These are phyloP conservation scores for Paragorgia papillata DNA, from an alignment of 92 coral and sea anemone species.

Conservation along the genomic window DNA sequence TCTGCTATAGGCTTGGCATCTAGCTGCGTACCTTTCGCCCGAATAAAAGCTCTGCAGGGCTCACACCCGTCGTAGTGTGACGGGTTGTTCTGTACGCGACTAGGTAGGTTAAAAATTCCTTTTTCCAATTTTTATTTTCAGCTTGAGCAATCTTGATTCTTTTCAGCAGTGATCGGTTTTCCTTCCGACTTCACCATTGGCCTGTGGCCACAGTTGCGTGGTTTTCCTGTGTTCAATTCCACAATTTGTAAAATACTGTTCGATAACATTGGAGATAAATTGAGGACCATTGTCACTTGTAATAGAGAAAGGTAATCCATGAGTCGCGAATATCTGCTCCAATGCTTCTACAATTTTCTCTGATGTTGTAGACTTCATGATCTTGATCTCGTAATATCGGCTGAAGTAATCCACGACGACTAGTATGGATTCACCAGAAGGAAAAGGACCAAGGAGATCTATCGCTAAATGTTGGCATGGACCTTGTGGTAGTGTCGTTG, in stretches of 20 bases:
- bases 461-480: conserved; percentile 47
- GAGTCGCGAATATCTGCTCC: conserved; percentile 54
- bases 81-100: no score
- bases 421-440: conserved; percentile 55
- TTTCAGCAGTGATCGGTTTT: conserved; percentile 19
- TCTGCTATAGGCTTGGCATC: conserved; percentile 17
- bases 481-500: conserved; percentile 48
- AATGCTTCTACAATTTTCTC: conserved; percentile 47
- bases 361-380: conserved; percentile 45
- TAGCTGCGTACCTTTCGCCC: conserved; percentile 7
- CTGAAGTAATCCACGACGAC: conserved; percentile 62
- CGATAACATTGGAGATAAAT: no score
- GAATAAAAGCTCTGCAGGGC: conserved; percentile 24
- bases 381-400: conserved; percentile 52
- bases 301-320: conserved; percentile 43
- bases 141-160: conserved; percentile 14
- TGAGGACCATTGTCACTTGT: conserved; percentile 50
- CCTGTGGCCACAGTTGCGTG: conserved; percentile 37
- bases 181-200: neutral
- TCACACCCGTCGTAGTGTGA: conserved; percentile 3
- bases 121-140: neutral
- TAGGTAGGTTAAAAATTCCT: no score
- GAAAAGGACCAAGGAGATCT: conserved; percentile 58
- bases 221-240: conserved; percentile 35
- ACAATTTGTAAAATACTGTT: conserved; percentile 19